Percentiles rank a stretch among this genome's conserved stretches.
phyloP scores from a whole-genome alignment of 2,113 vertebrate species.

The Murina feae region DNA sequence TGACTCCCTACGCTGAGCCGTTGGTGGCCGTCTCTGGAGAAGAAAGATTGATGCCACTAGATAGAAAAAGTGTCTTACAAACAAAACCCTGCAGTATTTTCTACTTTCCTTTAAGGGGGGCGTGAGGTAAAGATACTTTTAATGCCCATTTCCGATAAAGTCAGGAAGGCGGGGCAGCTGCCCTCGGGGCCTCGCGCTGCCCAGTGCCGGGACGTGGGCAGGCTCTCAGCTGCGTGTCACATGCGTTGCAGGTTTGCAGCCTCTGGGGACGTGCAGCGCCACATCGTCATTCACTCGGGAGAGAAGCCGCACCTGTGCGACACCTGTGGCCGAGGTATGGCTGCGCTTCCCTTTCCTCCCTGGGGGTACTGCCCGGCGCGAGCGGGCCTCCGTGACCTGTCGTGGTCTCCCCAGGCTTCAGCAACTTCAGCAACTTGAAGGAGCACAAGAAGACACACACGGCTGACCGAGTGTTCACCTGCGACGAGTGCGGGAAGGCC shows the following conservation, averaged over 20 bases:
- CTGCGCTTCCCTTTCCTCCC: accelerated
- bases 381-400: too few relatives aligned
- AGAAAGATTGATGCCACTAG: background rate
- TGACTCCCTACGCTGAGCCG: background rate
- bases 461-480: conserved; percentile 93
- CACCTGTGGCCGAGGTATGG: conserved; percentile 93
- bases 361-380: too few relatives aligned
- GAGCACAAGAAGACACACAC: conserved; percentile 96
- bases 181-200: background rate
- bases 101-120: background rate
- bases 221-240: background rate
- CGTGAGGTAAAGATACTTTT: background rate
- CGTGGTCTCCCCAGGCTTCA: conserved; percentile 84
- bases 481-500: conserved; percentile 95
- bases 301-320: conserved; percentile 96
- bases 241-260: conserved; percentile 89
- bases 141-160: background rate
- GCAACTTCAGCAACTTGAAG: conserved; percentile 97
- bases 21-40: accelerated
- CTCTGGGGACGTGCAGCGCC: conserved; percentile 95
- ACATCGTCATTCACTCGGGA: conserved; percentile 96
- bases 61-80: background rate
- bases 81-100: background rate
- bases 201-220: background rate
- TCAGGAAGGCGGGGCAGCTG: background rate